Conservation (phyloP, 2,888 invertebrate species). For the Hybos culiciformis region DNA sequence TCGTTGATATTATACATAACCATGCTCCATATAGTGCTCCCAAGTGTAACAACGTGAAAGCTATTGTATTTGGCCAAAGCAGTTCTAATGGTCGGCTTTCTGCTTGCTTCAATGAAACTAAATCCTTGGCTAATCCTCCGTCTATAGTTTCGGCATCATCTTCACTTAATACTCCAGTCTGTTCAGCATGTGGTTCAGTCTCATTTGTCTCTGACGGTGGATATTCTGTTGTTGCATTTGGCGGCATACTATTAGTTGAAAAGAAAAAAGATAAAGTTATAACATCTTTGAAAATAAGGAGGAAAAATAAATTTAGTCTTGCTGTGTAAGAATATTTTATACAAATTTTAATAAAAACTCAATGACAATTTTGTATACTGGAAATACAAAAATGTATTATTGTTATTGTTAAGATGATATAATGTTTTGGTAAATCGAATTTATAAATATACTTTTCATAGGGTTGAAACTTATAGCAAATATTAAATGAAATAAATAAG, state of each 20-base stretch:
- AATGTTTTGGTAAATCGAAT: too few species aligned
- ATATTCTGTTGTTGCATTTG: slow-evolving; percentile 37
- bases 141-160: slow-evolving; percentile 51
- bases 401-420: too few species aligned
- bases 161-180: slow-evolving; percentile 49
- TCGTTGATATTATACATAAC: slow-evolving; percentile 58
- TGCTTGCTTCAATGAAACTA: slow-evolving; percentile 41
- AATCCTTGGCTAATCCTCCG: slow-evolving; percentile 45
- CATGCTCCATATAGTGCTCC: slow-evolving; percentile 64
- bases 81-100: slow-evolving; percentile 44
- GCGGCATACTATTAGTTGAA: slow-evolving; percentile 48
- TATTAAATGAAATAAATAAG: too few species aligned
- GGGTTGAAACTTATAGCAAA: too few species aligned
- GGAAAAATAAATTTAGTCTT: too few species aligned
- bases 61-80: slow-evolving; percentile 71
- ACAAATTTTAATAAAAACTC: too few species aligned
- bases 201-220: slow-evolving; percentile 22
- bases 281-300: too few species aligned
- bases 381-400: too few species aligned
- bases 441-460: too few species aligned
- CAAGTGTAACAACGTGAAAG: slow-evolving; percentile 60
- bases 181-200: slow-evolving; percentile 22
- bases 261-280: too few species aligned
- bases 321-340: too few species aligned
- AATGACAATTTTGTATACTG: too few species aligned